phyloP scores from a whole-genome alignment of 2,888 invertebrate species.

The Cryptocheilus praepositus region DNA sequence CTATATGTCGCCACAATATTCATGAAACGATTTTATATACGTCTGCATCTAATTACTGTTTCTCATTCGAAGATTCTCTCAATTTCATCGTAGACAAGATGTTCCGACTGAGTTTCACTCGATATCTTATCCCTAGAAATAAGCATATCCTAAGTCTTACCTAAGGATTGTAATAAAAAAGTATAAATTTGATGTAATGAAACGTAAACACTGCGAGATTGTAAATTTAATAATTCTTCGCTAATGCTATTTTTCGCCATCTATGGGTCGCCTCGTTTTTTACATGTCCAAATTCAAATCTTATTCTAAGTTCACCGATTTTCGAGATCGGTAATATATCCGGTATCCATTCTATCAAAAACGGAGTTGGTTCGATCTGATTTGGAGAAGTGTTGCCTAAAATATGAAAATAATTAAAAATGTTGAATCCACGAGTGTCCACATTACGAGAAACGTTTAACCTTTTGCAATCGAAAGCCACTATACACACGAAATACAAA shows the following conservation, averaged over 20 bases:
- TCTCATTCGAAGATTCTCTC: too few relatives aligned
- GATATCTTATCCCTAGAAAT: too few relatives aligned
- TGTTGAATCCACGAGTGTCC: neutral
- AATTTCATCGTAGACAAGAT: too few relatives aligned
- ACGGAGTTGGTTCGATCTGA: conserved; percentile 80
- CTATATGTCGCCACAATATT: neutral
- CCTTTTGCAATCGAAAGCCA: too few relatives aligned
- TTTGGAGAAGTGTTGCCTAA: conserved; percentile 75
- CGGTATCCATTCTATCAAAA: conserved; percentile 87
- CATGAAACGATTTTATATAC: neutral
- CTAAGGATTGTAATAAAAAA: conserved; percentile 30
- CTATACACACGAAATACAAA: too few relatives aligned
- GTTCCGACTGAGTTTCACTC: too few relatives aligned
- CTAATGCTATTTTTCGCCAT: conserved; percentile 60
- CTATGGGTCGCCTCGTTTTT: conserved; percentile 75
- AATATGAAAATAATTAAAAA: conserved; percentile 21
- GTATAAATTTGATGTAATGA: conserved; percentile 36
- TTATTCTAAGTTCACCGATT: conserved; percentile 84
- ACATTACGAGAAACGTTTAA: neutral
- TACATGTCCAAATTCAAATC: conserved; percentile 83
- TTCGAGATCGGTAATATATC: conserved; percentile 82
- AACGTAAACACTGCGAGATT: conserved; percentile 22
- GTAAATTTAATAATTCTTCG: conserved; percentile 57
- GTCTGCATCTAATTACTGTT: too few relatives aligned
- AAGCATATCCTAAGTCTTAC: too few relatives aligned